Evolutionary conservation across 2,797 vertebrate species (phyloP).

Genomic region (Choloepus didactylus): DNA sequence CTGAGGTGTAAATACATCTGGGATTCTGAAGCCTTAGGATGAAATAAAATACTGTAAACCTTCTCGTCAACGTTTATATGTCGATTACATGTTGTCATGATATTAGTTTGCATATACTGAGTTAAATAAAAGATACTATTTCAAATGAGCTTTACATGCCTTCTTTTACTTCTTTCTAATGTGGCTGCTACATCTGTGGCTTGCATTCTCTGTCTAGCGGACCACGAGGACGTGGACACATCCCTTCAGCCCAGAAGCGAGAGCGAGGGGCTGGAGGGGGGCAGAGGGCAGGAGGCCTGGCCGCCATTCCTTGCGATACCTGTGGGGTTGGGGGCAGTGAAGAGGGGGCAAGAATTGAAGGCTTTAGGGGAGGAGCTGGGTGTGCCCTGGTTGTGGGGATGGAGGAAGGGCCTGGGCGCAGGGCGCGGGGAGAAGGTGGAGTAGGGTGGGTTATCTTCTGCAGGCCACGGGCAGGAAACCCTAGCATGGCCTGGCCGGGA

Average conservation of each 20-base stretch:
- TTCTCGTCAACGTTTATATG: neutral
- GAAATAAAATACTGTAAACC: neutral
- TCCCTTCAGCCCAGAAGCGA: neutral
- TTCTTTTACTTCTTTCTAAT: neutral
- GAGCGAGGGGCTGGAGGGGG: neutral
- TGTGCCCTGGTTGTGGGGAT: too few species aligned
- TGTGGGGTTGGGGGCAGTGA: neutral
- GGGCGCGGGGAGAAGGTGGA: too few species aligned
- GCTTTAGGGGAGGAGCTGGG: neutral
- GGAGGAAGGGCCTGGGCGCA: neutral
- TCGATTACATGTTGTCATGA: neutral
- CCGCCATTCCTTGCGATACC: too few species aligned
- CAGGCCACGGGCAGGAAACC: too few species aligned
- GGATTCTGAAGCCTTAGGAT: neutral
- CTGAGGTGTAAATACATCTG: neutral
- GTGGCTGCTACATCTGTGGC: neutral
- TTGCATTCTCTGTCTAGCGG: neutral
- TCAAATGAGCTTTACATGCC: neutral
- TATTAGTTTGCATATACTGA: neutral
- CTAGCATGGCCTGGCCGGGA: too few species aligned
- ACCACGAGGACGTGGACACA: neutral
- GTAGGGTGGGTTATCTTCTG: fast-evolving
- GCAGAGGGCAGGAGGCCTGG: too few species aligned
- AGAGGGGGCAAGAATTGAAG: neutral
- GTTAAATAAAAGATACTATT: neutral